Evolutionary conservation across 2,888 invertebrate genomes (phyloP), one percentile per base, ranked within the genome.

Genomic region (Fragum whitleyi): DNA sequence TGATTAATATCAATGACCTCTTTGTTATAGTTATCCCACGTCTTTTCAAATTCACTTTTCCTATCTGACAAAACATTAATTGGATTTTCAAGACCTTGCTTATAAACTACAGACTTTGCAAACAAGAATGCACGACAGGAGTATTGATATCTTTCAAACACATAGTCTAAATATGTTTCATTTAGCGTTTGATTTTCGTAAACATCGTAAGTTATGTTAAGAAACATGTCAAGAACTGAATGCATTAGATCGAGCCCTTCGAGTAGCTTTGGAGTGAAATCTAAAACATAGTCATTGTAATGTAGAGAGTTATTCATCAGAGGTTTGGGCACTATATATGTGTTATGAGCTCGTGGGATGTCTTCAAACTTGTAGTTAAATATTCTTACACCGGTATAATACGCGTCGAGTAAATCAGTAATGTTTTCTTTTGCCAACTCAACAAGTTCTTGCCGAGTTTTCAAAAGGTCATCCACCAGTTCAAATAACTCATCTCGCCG

Each of bases 31-130:
- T 74, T 59, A 2, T 79, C 70, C 85, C 84, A 86, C 14, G 69
- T 26, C 3, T 78, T 65, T 19, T 81, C 71, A 21, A 88, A 87
- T 5, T 83, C 53, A 19, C n/a, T 53, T 9, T 82, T 75, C 67
- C 87, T 75, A 19, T 79, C 69, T 28, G 83, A 39, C 3, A 91
- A 57, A 1, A 89, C 76, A 23, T 77, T 57, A 7, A 83, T 32
- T 3, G 91, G 89, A 23, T 86, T 83, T 9, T 91, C 89, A 9
- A 91, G 81, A 1, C 87, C 85, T 59, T 91, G 89, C 11, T 70
- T 79, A 69, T 90, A 89, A 65, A 91, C 85, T 2, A 83, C 83
- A 61, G 88, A 88, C 74, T 87, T 88, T 61, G 88, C 87, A 36
- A 86, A 86, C 39, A 86, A 82, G 71, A 79, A 89, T 2, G 79